Conservation (phyloP, 2,888 invertebrate species). For the Thymelicus acteon region DNA sequence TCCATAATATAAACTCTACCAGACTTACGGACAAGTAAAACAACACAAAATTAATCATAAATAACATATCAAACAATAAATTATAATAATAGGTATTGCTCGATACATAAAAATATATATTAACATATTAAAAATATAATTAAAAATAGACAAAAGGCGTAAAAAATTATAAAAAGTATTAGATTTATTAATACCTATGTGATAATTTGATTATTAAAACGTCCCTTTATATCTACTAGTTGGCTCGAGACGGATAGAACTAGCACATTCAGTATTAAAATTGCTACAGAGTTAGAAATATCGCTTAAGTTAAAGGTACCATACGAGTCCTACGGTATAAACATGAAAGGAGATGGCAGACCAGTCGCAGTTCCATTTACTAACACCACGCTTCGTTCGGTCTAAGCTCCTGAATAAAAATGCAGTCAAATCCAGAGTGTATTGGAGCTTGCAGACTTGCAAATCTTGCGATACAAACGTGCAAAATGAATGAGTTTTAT, state of each 20-base stretch:
- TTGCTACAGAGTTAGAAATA: slow-evolving; percentile 71
- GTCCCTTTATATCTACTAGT: slow-evolving; percentile 65
- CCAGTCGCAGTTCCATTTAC: slow-evolving; percentile 42
- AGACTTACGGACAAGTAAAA: no score
- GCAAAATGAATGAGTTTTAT: slow-evolving; percentile 53
- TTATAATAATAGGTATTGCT: no score
- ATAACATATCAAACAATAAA: no score
- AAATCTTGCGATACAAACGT: slow-evolving; percentile 61
- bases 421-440: slow-evolving; percentile 28
- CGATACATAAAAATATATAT: no score
- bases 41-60: no score
- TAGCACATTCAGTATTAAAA: slow-evolving; percentile 74
- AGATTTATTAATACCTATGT: not conserved
- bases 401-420: slow-evolving; percentile 40
- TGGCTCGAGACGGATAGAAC: slow-evolving; percentile 72
- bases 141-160: not conserved
- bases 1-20: no score
- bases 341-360: slow-evolving; percentile 30
- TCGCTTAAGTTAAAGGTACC: slow-evolving; percentile 60
- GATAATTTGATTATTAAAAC: slow-evolving; percentile 44
- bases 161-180: not conserved
- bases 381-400: slow-evolving; percentile 43
- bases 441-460: slow-evolving; percentile 24
- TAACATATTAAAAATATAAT: no score
- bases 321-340: slow-evolving; percentile 57